These are phyloP conservation scores for Sycophila texana DNA, from an alignment of 2,888 invertebrate genomes.

Conservation along the genomic window DNA sequence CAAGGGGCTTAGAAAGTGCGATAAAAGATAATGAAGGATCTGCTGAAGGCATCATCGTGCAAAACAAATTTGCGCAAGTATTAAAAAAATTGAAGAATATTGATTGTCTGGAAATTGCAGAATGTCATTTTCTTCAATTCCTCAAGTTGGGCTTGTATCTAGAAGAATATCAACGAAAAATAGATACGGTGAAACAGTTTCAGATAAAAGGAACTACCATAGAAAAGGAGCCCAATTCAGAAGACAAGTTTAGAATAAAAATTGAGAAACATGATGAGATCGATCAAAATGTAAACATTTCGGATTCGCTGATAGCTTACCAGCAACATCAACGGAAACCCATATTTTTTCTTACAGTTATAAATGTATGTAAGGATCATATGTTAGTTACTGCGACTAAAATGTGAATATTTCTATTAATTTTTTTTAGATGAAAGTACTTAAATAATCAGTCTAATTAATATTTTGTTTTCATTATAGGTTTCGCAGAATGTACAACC, in stretches of 20 bases:
- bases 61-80: no score
- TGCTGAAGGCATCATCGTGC: no score
- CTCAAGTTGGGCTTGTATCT: background rate
- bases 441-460: background rate
- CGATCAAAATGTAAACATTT: background rate
- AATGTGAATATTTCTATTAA: background rate
- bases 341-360: constrained; percentile 1
- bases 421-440: background rate
- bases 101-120: no score
- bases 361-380: background rate
- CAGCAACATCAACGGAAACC: background rate
- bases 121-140: no score
- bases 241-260: background rate
- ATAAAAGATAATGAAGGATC: no score
- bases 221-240: background rate
- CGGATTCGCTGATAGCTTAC: background rate
- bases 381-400: background rate
- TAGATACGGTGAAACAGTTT: background rate
- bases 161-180: constrained; percentile 4
- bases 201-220: background rate
- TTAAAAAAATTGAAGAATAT: no score
- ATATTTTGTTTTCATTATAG: constrained; percentile 8
- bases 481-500: background rate
- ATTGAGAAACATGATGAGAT: background rate
- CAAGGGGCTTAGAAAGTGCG: no score